Evolutionary conservation across 2,113 vertebrate genomes (phyloP), one percentile per base, ranked within the genome.

Genomic region (Oceanites oceanicus): DNA sequence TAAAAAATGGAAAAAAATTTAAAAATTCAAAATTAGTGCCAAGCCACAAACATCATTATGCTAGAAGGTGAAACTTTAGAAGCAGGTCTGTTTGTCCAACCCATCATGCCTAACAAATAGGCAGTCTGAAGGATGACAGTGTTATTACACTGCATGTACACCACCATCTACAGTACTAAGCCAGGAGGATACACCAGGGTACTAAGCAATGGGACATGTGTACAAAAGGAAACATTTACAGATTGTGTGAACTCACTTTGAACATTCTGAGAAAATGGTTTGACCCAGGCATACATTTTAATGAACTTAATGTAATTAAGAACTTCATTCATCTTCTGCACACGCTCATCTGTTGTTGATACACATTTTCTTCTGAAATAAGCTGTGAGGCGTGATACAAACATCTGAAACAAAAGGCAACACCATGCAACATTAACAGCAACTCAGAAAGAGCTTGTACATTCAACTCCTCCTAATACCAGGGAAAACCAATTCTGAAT

Each of bases 221-320:
- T 58, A 61, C 50, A 90, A 67, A 62, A 62, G 26, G 19, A 47
- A 65, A 77, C 44, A 21, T 83, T 59, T 22, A 68, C 23, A 94
- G 30, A 15, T 29, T 36, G 11, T 17, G 29, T 59, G 40, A 83
- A 98, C 99, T 98, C 98, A 99, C 99, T 98, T 96, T 98, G 98
- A 67, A 99, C 97, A 10, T 98, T 98, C 84, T 99, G 98, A 62
- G 99, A 99, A 98, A 99, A 99, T 1, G 99, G 98, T 96, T 99
- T 99, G 85, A 99, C 98, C 99, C 99, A 99, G 88, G 99, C 99
- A 78, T 99, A 99, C 99, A 99, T 99, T 98, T 99, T 99, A 97
- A 99, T 99, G 95, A 99, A 99, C 95, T 99, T 99, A 97, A 99
- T 99, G 93, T 99, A 99, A 91, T 98, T 99, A 62, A 99, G 98